phyloP scores from a whole-genome alignment of 2,888 invertebrate species.

The Lepidochitona cinerea region DNA sequence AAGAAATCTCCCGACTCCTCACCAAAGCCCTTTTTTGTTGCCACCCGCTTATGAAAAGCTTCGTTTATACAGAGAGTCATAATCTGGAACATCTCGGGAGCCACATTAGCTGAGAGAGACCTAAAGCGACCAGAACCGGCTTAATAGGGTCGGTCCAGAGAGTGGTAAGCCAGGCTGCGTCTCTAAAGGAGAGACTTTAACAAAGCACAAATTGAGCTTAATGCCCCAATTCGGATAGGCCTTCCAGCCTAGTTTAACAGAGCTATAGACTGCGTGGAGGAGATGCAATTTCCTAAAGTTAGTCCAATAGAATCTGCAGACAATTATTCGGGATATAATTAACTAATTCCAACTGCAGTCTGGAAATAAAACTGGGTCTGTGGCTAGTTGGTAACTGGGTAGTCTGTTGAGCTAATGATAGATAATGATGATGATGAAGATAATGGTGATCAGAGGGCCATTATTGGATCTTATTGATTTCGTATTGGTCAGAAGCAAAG shows the following conservation, averaged over 20 bases:
- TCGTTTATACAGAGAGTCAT: neutral
- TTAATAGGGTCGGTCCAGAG: neutral
- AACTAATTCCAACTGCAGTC: neutral
- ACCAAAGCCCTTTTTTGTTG: constrained; percentile 6
- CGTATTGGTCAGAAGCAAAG: neutral
- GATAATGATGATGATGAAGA: constrained; percentile 8
- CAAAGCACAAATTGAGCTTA: constrained; percentile 3
- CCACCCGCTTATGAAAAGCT: constrained; percentile 1
- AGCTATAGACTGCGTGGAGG: neutral
- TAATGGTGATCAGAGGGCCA: constrained; percentile 3
- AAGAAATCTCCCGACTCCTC: constrained; percentile 3
- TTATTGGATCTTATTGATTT: constrained; percentile 8
- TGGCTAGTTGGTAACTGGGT: neutral
- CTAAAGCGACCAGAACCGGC: neutral
- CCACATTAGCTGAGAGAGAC: neutral
- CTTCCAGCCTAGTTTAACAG: neutral
- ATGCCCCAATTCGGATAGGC: neutral
- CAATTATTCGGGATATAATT: constrained; percentile 7
- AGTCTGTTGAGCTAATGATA: neutral
- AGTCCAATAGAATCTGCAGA: constrained; percentile 3
- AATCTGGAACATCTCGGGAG: constrained; percentile 1
- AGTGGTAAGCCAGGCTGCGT: neutral
- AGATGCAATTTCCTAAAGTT: constrained; percentile 2
- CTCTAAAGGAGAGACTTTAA: constrained; percentile 1
- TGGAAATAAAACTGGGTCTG: neutral